Percentiles rank a stretch among this genome's conserved stretches.
phyloP scores from a whole-genome alignment of 2,888 invertebrate genomes.

The Eupithecia pulchellata region DNA sequence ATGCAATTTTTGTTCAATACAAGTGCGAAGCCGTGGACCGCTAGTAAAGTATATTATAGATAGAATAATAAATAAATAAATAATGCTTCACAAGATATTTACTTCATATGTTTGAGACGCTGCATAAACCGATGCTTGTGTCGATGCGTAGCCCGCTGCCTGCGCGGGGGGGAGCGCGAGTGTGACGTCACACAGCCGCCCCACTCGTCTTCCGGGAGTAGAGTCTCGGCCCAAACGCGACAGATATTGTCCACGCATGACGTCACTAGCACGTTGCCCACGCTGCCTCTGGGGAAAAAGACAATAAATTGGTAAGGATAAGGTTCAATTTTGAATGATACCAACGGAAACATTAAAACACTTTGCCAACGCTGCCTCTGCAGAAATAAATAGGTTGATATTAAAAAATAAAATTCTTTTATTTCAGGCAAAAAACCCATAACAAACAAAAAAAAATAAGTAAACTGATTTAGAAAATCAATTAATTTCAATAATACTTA shows the following conservation, averaged over 20 bases:
- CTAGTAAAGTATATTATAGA: too few relatives aligned
- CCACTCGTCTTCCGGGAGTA: conserved; percentile 97
- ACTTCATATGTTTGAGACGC: conserved; percentile 98
- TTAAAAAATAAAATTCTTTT: too few relatives aligned
- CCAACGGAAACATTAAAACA: background rate
- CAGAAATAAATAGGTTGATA: background rate
- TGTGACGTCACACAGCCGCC: conserved; percentile 85
- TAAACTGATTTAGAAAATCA: too few relatives aligned
- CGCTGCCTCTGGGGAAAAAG: conserved; percentile 90
- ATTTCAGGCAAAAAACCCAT: too few relatives aligned
- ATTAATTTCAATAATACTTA: too few relatives aligned
- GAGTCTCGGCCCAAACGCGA: conserved; percentile 99
- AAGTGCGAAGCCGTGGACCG: too few relatives aligned
- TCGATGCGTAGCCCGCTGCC: conserved; percentile 93
- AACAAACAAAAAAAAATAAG: too few relatives aligned
- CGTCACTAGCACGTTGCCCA: conserved; percentile 98
- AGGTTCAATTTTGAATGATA: background rate
- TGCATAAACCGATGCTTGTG: conserved; percentile 99
- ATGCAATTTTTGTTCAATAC: too few relatives aligned
- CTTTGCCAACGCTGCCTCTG: background rate
- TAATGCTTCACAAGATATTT: too few relatives aligned
- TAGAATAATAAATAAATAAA: too few relatives aligned
- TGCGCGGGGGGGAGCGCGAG: conserved; percentile 87
- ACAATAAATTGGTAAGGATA: background rate
- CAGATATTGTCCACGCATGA: conserved; percentile 99